A percentile compares a stretch with the other conserved stretches of the same genome.
phyloP scores from a whole-genome alignment of 2,113 vertebrate genomes.

The Argyrosomus japonicus region DNA sequence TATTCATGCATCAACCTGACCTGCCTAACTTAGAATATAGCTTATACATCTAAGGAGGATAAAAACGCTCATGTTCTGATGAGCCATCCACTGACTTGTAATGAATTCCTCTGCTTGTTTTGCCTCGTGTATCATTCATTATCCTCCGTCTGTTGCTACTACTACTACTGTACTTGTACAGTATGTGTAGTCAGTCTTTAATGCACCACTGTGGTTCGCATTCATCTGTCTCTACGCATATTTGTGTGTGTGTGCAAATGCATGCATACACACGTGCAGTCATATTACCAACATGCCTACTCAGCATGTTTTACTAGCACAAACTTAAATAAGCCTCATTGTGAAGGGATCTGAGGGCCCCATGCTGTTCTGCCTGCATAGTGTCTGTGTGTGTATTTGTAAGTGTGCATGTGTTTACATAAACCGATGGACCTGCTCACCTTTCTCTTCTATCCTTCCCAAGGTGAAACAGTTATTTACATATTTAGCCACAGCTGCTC shows the following conservation, averaged over 20 bases:
- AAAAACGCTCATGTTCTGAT: not conserved
- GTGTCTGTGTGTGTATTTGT: constrained; percentile 57
- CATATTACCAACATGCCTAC: constrained; percentile 58
- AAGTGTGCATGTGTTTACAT: constrained; percentile 51
- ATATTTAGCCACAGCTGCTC: constrained; percentile 12
- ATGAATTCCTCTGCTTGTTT: constrained; percentile 22
- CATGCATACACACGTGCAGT: constrained; percentile 38
- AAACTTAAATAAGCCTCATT: constrained; percentile 63
- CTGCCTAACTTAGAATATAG: constrained; percentile 23
- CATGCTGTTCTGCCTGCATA: constrained; percentile 44
- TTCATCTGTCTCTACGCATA: constrained; percentile 13
- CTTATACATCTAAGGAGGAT: constrained; percentile 31
- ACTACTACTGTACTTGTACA: not conserved
- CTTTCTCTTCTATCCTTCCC: constrained; percentile 36
- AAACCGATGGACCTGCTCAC: constrained; percentile 46
- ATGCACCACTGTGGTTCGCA: constrained; percentile 25
- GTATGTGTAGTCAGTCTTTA: constrained; percentile 7
- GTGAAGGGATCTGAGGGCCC: constrained; percentile 58
- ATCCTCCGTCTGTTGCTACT: constrained; percentile 2
- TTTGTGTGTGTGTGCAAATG: constrained; percentile 13
- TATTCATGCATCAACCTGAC: constrained; percentile 52
- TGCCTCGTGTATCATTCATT: constrained; percentile 10
- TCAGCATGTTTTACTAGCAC: constrained; percentile 62
- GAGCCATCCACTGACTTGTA: not conserved
- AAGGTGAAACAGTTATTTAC: constrained; percentile 43